Conservation (phyloP, 92 coral and sea anemone species). For the Heteractis magnifica region DNA sequence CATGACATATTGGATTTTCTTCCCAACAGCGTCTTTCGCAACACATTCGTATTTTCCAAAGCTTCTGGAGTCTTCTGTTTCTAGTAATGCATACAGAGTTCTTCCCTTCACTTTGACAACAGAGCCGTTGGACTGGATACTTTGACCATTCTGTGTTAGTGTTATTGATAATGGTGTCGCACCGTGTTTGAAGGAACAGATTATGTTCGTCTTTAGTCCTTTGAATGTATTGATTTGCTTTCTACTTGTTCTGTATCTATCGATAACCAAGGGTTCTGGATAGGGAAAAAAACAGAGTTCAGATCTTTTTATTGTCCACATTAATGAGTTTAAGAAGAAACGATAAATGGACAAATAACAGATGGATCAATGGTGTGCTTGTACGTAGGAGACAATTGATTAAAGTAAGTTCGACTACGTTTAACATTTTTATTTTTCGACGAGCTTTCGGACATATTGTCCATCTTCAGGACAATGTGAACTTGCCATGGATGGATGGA, state of each 20-base stretch:
- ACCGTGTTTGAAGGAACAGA: slow-evolving; percentile 61
- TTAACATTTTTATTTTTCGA: too few relatives aligned
- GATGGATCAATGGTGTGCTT: too few relatives aligned
- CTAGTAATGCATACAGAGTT: slow-evolving; percentile 29
- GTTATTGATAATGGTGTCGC: slow-evolving; percentile 47
- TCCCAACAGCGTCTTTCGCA: slow-evolving; percentile 54
- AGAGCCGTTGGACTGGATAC: background rate
- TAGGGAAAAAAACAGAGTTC: background rate
- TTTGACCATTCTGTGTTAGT: slow-evolving; percentile 28
- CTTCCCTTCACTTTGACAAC: slow-evolving; percentile 32
- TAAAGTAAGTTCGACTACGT: too few relatives aligned
- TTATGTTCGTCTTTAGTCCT: slow-evolving; percentile 48
- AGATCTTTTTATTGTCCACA: background rate
- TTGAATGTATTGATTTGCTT: slow-evolving; percentile 44
- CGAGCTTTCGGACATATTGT: too few relatives aligned
- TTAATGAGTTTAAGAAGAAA: background rate
- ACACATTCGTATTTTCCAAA: slow-evolving; percentile 56
- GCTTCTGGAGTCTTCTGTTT: slow-evolving; percentile 24
- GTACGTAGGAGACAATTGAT: too few relatives aligned
- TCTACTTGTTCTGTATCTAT: slow-evolving; percentile 42
- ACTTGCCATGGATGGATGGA: background rate
- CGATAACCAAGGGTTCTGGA: slow-evolving; percentile 49
- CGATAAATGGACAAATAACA: background rate
- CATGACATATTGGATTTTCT: slow-evolving; percentile 32
- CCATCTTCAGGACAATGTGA: too few relatives aligned